Evolutionary conservation across 2,888 invertebrate genomes (phyloP), one percentile per base, ranked within the genome.

Genomic region (Cheilosia vernalis): DNA sequence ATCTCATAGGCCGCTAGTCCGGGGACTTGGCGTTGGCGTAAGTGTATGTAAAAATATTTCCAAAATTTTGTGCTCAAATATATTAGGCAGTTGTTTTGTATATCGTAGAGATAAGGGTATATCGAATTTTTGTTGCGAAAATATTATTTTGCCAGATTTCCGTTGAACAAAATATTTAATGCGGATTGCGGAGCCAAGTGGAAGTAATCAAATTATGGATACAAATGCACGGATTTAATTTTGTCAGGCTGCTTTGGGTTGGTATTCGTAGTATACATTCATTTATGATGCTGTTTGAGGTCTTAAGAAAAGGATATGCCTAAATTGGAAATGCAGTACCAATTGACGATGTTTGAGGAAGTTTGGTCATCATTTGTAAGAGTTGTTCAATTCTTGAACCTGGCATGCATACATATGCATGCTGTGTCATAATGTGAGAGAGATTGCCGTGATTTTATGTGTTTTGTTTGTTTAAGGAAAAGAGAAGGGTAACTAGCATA

Each of bases 131-230:
- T 69, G 69, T 60, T 47, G 47, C 64, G 55, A 61, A 82, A 77
- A 66, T 82, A 66, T 66, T 66, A 72, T 78, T 49, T 60, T 58
- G 33, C 55, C 30, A 61, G 67, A 78, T 83, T 78, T 67, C 40
- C 60, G 47, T 55, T 51, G 47, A 30, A 55, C 40, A 72, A 24
- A 51, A 83, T 61, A 78, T 78, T 78, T 83, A 40, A 27, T 53
- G 60, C 66, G 67, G 60, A 76, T 76, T 76, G 42, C 24, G 19
- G 44, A 42, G 51, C 58, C 19, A 60, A 76, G 53, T 60, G 49
- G 58, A 9, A 44, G 40, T 69, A 56, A 70, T 70, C 69, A 55
- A 60, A 63, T 78, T 60, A 67, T 44, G 40, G 77, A 69, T 55
- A 67, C 67, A 49, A 78, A 69, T 69, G 44, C 33, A 30, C 27